A percentile compares a stretch with the other conserved stretches of the same genome.
Conservation (phyloP, 2,797 vertebrate genomes). For the Sternarchorhynchus goeldii region DNA sequence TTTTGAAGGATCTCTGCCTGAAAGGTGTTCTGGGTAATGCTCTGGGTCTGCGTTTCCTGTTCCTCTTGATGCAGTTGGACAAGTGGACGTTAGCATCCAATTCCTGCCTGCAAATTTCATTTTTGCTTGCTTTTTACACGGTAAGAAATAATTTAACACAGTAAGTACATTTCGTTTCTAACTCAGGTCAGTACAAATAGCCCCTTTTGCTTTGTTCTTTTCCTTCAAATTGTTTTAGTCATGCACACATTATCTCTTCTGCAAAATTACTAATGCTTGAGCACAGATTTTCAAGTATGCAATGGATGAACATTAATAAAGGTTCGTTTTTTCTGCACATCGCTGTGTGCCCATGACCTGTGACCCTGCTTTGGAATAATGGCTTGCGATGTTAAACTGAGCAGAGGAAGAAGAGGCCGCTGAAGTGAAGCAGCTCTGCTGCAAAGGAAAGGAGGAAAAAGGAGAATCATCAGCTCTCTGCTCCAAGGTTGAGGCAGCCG, state of each 20-base stretch:
- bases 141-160: not conserved
- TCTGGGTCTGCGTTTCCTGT: not conserved
- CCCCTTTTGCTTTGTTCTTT: not conserved
- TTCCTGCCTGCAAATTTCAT: too few species aligned
- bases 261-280: not conserved
- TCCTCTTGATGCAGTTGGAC: not conserved
- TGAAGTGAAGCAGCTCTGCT: not conserved
- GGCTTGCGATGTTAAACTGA: constrained; percentile 1
- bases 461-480: constrained; percentile 3
- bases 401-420: constrained; percentile 11
- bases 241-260: not conserved
- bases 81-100: not conserved
- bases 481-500: constrained; percentile 35
- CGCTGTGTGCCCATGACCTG: not conserved
- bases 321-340: not conserved
- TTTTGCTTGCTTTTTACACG: too few species aligned
- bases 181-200: not conserved
- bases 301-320: constrained; percentile 1
- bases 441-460: not conserved
- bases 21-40: not conserved
- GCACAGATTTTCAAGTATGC: constrained; percentile 8
- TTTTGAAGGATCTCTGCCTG: not conserved
- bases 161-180: not conserved
- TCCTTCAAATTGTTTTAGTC: not conserved
- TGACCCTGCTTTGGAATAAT: not conserved